phyloP scores from a whole-genome alignment of 2,888 invertebrate species.

The Apotomis turbidana region DNA sequence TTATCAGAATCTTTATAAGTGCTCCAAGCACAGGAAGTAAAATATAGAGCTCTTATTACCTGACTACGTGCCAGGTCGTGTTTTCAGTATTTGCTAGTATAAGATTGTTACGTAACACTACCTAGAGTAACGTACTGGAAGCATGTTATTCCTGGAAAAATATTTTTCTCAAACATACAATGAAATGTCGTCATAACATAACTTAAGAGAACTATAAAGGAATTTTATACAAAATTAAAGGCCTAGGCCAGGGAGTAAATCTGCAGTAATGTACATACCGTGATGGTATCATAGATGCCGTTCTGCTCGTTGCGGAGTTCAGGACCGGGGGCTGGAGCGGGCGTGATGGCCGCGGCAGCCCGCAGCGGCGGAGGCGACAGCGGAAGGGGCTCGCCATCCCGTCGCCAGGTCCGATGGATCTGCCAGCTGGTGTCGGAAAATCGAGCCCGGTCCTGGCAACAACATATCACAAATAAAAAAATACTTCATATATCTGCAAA shows the following conservation, averaged over 20 bases:
- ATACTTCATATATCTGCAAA: too few species aligned
- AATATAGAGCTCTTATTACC: slow-evolving; percentile 30
- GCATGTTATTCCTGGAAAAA: too few species aligned
- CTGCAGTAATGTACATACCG: slow-evolving; percentile 57
- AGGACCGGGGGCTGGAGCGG: slow-evolving; percentile 42
- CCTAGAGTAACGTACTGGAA: too few species aligned
- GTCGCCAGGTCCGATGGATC: slow-evolving; percentile 87
- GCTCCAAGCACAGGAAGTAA: slow-evolving; percentile 32
- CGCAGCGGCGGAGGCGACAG: slow-evolving; percentile 69
- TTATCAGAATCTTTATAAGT: slow-evolving; percentile 33
- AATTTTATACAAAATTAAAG: too few species aligned
- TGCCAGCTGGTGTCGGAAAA: slow-evolving; percentile 90
- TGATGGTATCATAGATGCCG: slow-evolving; percentile 80
- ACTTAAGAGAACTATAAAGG: too few species aligned
- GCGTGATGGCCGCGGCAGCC: slow-evolving; percentile 52
- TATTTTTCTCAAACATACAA: too few species aligned
- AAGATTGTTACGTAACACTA: neutral
- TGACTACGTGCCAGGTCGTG: slow-evolving; percentile 21
- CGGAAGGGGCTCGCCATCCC: slow-evolving; percentile 76
- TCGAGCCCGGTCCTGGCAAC: slow-evolving; percentile 85
- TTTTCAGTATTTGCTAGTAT: slow-evolving; percentile 4
- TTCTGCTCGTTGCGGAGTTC: slow-evolving; percentile 64
- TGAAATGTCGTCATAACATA: too few species aligned
- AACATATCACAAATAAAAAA: slow-evolving; percentile 19
- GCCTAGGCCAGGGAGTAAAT: too few species aligned